These are phyloP conservation scores for Gortyna flavago DNA, from an alignment of 2,888 invertebrate genomes.

Conservation along the genomic window DNA sequence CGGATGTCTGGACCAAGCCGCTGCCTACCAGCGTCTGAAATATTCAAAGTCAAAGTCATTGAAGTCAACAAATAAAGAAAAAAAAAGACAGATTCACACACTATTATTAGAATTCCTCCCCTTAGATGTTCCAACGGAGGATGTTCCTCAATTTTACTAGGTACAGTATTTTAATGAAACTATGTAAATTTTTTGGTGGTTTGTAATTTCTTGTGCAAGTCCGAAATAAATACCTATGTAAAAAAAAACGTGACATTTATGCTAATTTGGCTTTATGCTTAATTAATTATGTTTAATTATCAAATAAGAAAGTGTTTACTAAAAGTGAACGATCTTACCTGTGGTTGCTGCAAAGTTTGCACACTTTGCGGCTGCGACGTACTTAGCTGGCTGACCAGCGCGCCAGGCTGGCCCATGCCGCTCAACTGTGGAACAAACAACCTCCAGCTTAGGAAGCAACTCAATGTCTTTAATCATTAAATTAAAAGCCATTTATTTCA, in stretches of 20 bases:
- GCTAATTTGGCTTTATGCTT: background rate
- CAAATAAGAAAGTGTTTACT: background rate
- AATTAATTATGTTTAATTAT: no score
- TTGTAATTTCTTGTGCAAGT: background rate
- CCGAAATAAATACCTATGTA: background rate
- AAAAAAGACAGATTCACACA: background rate
- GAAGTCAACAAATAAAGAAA: no score
- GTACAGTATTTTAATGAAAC: background rate
- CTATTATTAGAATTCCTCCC: background rate
- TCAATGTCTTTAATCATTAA: background rate
- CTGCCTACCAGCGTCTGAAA: constrained; percentile 78
- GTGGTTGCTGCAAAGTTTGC: constrained; percentile 79
- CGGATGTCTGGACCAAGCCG: constrained; percentile 84
- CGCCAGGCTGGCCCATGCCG: constrained; percentile 88
- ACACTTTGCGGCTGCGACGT: constrained; percentile 75
- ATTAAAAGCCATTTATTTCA: constrained; percentile 34
- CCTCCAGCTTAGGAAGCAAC: constrained; percentile 4
- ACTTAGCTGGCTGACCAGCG: constrained; percentile 81
- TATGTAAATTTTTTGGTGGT: background rate
- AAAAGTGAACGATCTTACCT: constrained; percentile 66
- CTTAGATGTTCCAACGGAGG: no score
- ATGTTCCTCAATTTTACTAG: background rate
- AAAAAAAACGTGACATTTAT: background rate
- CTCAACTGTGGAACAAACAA: constrained; percentile 76
- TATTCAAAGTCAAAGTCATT: background rate